Percentiles rank a stretch among this genome's conserved stretches.
These are phyloP conservation scores for Hydrophis major DNA, from an alignment of 2,797 vertebrate genomes.

Conservation along the genomic window DNA sequence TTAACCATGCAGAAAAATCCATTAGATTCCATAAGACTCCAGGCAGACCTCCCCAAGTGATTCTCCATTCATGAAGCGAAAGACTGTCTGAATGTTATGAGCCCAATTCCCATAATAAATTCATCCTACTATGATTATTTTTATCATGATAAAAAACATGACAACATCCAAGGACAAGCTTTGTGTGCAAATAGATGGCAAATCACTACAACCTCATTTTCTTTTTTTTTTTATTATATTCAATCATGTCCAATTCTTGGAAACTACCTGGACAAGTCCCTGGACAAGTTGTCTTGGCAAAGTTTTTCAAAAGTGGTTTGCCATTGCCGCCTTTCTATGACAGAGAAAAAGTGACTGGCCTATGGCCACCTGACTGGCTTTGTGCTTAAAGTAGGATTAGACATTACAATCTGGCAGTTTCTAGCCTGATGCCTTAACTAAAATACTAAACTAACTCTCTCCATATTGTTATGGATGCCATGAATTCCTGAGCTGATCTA, in stretches of 20 bases:
- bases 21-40: neutral
- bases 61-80: neutral
- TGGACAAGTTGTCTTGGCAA: neutral
- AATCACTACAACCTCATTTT: neutral
- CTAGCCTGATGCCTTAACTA: neutral
- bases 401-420: neutral
- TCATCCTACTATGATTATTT: neutral
- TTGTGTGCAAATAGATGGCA: neutral
- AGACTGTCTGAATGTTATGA: neutral
- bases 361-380: neutral
- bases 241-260: neutral
- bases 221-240: neutral
- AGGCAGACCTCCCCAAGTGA: neutral
- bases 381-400: neutral
- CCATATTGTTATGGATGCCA: neutral
- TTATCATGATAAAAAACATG: neutral
- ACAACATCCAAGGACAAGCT: neutral
- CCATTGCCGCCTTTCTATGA: neutral
- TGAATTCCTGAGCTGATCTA: neutral
- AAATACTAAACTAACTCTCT: neutral
- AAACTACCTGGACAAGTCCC: neutral
- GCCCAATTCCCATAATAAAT: neutral
- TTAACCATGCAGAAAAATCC: neutral
- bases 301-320: neutral
- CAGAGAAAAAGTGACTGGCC: neutral